Evolutionary conservation across 2,113 vertebrate species (phyloP).

Genomic region (Sula dactylatra): DNA sequence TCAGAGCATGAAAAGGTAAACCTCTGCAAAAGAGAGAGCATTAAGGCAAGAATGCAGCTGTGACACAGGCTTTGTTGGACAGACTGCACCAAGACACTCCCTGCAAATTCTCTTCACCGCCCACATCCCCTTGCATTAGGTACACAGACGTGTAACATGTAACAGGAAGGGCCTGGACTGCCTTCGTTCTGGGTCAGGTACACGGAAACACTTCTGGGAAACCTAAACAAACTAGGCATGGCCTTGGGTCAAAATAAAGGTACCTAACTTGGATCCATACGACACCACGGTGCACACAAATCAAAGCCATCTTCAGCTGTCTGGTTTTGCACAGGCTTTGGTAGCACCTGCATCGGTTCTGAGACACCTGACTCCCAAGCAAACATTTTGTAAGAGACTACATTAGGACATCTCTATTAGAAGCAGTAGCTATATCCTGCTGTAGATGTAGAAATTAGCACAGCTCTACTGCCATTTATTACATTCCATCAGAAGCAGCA

Average conservation of each 20-base stretch:
- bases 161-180: slow-evolving; percentile 5
- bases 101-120: not conserved
- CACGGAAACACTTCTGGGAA: not conserved
- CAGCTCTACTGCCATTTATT: not conserved
- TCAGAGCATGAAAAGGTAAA: not conserved
- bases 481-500: not conserved
- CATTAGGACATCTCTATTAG: not conserved
- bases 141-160: not conserved
- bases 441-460: not conserved
- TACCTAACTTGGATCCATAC: accelerated
- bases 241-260: not conserved
- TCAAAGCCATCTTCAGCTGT: not conserved
- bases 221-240: not conserved
- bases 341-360: not conserved
- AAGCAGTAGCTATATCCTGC: not conserved
- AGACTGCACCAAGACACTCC: not conserved
- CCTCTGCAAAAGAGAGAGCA: not conserved
- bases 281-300: accelerated
- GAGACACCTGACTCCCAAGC: not conserved
- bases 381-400: not conserved
- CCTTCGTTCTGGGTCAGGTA: not conserved
- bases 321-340: not conserved
- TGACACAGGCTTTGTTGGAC: not conserved
- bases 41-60: not conserved
- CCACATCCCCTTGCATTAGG: not conserved